Base-by-base conservation (phyloP, 2,888 invertebrate genomes). In the Pseudococcus viburni region DNA sequence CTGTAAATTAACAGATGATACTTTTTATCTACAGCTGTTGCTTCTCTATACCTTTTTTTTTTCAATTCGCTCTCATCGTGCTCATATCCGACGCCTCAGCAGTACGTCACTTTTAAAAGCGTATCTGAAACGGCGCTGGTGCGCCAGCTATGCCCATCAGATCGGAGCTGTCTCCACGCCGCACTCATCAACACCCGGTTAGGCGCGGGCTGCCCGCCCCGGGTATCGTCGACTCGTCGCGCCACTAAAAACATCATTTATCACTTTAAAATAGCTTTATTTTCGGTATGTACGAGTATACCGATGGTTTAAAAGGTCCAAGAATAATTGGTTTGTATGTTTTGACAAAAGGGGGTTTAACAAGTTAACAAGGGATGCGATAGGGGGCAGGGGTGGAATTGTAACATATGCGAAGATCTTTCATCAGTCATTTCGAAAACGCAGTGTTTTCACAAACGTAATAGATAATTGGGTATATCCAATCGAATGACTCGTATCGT, bases 11-110 rank as follows among this genome's bases (percentile, higher is more conserved):
- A 80, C 80, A 80, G 80, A 80, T 80, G 80, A 80, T 80, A 80
- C 80, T 80, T 80, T 80, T 80, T 80, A 80, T 80, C 80, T 80
- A 80, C 80, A 80, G 80, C 80, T 80, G 80, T 80, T 80, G 80
- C 80, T 80, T 42, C 59, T 19, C 26, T 33, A 33, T 33, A 59
- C 26, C 80, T 42, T 80, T 42, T 80, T 80, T 80, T 42, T 42
- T 46, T 39, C 17, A 11, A 17, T 15, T 39, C 39, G 77, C 64
- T 64, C 6, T 64, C 22, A 55, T 59, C 59, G 59, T 19, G 17
- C 15, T 33, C 68, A 73, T 73, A 73, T 33, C 3, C 33, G 12
- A 73, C 26, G 46, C 46, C 46, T 1, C 2, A 46, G 12, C 9
- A 46, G 46, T 6, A 8, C 9, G 46, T 46, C 8, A 5, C 46